A percentile compares a stretch with the other conserved stretches of the same genome.
Evolutionary conservation across 2,113 vertebrate species (phyloP).

Genomic region (Campylorhamphus procurvoides): DNA sequence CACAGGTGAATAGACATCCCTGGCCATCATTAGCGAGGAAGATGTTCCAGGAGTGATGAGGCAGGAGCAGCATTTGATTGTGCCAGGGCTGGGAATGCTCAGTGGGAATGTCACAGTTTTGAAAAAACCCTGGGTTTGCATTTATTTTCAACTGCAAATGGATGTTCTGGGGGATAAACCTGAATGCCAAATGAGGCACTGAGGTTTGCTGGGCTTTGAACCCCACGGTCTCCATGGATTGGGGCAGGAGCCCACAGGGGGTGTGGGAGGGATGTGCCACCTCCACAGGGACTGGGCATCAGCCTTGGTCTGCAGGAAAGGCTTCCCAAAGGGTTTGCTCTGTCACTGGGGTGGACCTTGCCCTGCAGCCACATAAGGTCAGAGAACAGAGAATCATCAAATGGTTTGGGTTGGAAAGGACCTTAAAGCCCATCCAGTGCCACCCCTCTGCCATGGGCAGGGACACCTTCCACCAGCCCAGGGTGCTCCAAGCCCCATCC

Average conservation of each 20-base stretch:
- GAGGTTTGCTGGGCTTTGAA: not conserved
- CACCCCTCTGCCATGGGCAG: not conserved
- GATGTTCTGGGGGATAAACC: not conserved
- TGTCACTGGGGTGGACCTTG: rapidly evolving
- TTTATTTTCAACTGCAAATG: not conserved
- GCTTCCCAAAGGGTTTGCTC: not conserved
- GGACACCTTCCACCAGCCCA: not conserved
- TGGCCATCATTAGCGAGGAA: not conserved
- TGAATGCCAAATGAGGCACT: not conserved
- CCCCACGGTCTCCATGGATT: rapidly evolving
- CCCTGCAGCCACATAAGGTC: rapidly evolving
- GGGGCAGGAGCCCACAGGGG: rapidly evolving
- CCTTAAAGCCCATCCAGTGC: not conserved
- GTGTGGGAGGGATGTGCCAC: no score
- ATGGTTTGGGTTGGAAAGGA: not conserved
- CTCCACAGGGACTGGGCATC: rapidly evolving
- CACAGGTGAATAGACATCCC: not conserved
- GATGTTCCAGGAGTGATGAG: not conserved
- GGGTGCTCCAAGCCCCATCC: rapidly evolving
- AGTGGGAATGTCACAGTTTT: rapidly evolving
- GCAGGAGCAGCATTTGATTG: not conserved
- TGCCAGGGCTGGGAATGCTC: not conserved
- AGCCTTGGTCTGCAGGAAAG: not conserved
- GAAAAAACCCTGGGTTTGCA: not conserved
- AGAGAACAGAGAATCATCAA: not conserved